Base-by-base conservation (phyloP, 2,797 vertebrate species). In the Pangasius sanitwongsei region DNA sequence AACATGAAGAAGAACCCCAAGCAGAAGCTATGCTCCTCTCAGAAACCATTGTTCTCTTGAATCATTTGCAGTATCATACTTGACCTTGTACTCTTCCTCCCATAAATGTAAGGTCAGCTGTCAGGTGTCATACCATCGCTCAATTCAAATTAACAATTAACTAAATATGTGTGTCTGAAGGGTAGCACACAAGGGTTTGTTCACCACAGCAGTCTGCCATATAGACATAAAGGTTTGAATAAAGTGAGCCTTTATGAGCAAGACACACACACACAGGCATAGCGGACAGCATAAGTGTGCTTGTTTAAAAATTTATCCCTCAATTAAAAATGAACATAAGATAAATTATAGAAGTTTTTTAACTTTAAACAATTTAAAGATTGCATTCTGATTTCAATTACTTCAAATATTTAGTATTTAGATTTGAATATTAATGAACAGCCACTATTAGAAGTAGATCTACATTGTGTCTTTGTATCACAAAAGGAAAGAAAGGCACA, bases 261-360 rank as follows among this genome's bases (percentile, higher is more conserved):
- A n/a, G n/a, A 34, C 48, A 12, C 41, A 48, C 48, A 50, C 48
- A 50, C 48, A 50, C 48, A 50, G 3, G 6, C n/a, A 31, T 34
- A 80, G 1, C 16, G 75, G 57, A 82, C 55, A 90, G 28, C 57
- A n/a, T 16, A 69, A 69, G 74, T 69, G 72, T 65, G 34, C 77
- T 37, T 41, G 41, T 74, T 87, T 61, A 89, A 81, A 87, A 75
- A 87, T 85, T 2, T 0, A 89, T 15, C 23, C 2, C 72, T 82
- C 2, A 69, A 85, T 86, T 37, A 55, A 82, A 55, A 59, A 70
- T 3, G 15, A 70, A 37, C 69, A 11, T 41, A 11, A 75, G 20
- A n/a, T 16, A 28, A 50, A 53, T 4, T 6, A 18, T 3, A 18
- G 13, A 69, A 1, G 4, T n/a, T 16, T 31, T 44, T 12, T 20